phyloP scores from a whole-genome alignment of 2,797 vertebrate genomes.

The Streptopelia turtur region DNA sequence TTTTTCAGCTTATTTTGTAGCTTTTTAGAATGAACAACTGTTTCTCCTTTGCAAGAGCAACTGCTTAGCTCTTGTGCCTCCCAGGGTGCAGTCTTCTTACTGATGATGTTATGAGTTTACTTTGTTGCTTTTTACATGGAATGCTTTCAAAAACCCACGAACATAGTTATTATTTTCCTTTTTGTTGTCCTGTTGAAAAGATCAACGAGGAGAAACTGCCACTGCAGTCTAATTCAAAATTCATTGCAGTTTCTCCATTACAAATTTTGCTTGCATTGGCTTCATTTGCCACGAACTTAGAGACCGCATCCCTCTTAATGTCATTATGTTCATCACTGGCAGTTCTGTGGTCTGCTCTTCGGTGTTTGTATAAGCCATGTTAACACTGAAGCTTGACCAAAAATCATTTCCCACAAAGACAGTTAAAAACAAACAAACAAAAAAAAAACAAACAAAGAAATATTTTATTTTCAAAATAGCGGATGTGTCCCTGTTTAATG shows the following conservation, averaged over 20 bases:
- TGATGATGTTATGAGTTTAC: background rate
- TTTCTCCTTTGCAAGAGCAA: background rate
- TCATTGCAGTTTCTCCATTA: background rate
- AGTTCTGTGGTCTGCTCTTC: background rate
- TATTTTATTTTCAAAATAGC: background rate
- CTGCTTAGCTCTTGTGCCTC: background rate
- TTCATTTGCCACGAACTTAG: background rate
- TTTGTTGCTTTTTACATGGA: slow-evolving; percentile 5
- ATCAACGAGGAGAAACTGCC: background rate
- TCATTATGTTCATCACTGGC: background rate
- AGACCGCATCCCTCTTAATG: slow-evolving; percentile 26
- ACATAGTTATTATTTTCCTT: background rate
- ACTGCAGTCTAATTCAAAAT: background rate
- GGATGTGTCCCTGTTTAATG: background rate
- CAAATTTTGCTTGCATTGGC: slow-evolving; percentile 34
- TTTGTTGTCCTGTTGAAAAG: background rate
- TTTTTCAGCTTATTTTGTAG: background rate
- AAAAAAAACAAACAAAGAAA: background rate
- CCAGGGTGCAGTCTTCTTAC: background rate
- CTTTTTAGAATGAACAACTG: background rate
- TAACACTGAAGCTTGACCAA: slow-evolving; percentile 31
- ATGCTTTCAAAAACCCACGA: background rate
- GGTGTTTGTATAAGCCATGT: background rate
- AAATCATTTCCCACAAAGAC: background rate
- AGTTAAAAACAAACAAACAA: background rate